These are phyloP conservation scores for Cerastis rubricosa DNA, from an alignment of 2,888 invertebrate genomes.

Conservation along the genomic window DNA sequence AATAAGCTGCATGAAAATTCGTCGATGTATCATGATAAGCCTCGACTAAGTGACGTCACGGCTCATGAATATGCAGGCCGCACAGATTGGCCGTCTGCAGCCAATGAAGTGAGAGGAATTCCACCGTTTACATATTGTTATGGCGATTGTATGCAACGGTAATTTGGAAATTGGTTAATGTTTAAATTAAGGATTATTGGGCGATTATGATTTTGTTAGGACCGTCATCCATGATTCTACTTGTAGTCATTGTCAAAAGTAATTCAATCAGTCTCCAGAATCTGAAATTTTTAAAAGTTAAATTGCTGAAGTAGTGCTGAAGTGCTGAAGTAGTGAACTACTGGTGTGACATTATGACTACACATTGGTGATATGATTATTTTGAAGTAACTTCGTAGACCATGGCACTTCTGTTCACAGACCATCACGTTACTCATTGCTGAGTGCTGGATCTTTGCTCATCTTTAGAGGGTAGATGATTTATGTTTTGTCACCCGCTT, in stretches of 20 bases:
- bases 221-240: neutral
- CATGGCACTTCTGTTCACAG: neutral
- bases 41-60: conserved; percentile 59
- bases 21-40: conserved; percentile 63
- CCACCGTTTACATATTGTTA: conserved; percentile 54
- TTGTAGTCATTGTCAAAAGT: neutral
- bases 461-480: too few species aligned
- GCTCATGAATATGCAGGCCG: conserved; percentile 66
- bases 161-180: conserved; percentile 30
- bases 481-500: too few species aligned
- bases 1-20: conserved; percentile 53
- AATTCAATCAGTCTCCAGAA: neutral
- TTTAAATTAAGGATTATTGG: conserved; percentile 34
- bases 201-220: neutral
- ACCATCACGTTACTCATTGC: neutral
- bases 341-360: neutral
- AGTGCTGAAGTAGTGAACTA: too few species aligned
- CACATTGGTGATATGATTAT: neutral
- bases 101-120: conserved; percentile 60
- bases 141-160: conserved; percentile 45
- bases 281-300: neutral
- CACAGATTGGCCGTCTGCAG: conserved; percentile 61
- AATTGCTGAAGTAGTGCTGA: too few species aligned
- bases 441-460: too few species aligned
- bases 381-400: neutral